These are phyloP conservation scores for Dryas iulia DNA, from an alignment of 1,140 invertebrate genomes.

Conservation along the genomic window DNA sequence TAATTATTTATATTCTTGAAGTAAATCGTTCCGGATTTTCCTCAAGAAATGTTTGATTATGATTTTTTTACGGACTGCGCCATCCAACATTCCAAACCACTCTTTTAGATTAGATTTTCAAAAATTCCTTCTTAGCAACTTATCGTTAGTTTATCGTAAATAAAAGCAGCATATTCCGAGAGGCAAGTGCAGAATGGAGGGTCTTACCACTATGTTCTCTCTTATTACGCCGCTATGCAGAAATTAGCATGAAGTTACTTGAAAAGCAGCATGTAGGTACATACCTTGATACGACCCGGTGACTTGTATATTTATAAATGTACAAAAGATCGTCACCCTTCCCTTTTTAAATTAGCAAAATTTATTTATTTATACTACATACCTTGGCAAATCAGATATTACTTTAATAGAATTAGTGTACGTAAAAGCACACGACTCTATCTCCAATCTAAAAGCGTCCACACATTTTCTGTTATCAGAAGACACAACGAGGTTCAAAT, in stretches of 20 bases:
- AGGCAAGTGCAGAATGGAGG: no score
- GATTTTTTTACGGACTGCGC: neutral
- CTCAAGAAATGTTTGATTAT: neutral
- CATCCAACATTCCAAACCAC: neutral
- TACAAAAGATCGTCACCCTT: no score
- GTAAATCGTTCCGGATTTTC: neutral
- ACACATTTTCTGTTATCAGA: conserved; percentile 51
- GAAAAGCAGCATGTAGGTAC: no score
- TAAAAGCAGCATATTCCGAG: no score
- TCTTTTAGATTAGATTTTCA: neutral
- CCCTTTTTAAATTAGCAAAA: no score
- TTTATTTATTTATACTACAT: no score
- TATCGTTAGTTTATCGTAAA: neutral
- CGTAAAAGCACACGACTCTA: conserved; percentile 55
- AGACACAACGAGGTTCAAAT: conserved; percentile 58
- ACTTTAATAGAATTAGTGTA: conserved; percentile 52
- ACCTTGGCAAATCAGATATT: conserved; percentile 58
- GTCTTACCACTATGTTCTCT: no score
- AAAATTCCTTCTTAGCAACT: conserved; percentile 2
- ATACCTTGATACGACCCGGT: no score
- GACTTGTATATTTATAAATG: no score
- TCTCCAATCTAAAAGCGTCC: conserved; percentile 47
- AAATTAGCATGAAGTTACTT: no score
- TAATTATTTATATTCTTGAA: neutral
- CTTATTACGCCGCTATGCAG: no score